A percentile compares a stretch with the other conserved stretches of the same genome.
These are phyloP conservation scores for Lamprologus sp. DNA, from an alignment of 2,113 vertebrate genomes.

Conservation along the genomic window DNA sequence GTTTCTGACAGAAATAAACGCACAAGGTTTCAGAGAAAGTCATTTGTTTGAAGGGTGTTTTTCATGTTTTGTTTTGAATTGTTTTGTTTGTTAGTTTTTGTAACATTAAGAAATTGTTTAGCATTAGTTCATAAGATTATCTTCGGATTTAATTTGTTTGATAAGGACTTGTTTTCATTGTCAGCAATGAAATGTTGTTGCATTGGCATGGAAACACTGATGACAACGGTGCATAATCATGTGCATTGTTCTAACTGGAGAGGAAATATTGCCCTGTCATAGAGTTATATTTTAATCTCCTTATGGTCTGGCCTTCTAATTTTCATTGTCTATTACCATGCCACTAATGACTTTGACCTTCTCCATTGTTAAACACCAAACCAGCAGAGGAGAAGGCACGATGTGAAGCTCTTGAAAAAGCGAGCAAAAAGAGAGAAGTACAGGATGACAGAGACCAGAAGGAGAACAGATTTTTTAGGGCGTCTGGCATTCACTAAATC, in stretches of 20 bases:
- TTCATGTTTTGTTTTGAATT: not conserved
- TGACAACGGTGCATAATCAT: not conserved
- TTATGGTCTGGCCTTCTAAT: slow-evolving; percentile 44
- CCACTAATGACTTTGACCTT: slow-evolving; percentile 64
- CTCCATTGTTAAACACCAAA: slow-evolving; percentile 44
- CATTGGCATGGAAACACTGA: not conserved
- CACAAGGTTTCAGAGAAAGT: not conserved
- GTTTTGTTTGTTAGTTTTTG: not conserved
- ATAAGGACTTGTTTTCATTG: not conserved
- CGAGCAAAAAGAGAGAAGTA: slow-evolving; percentile 9
- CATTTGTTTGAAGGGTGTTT: not conserved
- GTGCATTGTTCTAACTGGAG: not conserved
- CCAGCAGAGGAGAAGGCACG: not conserved
- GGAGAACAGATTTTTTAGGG: slow-evolving; percentile 55
- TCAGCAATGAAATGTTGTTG: not conserved
- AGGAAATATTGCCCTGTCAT: slow-evolving; percentile 3
- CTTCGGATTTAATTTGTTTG: not conserved
- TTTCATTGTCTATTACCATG: slow-evolving; percentile 48
- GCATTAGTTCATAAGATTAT: not conserved
- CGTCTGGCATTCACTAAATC: slow-evolving; percentile 57
- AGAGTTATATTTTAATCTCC: slow-evolving; percentile 30
- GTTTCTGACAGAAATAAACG: not conserved
- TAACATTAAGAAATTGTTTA: not conserved
- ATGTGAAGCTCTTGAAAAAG: not conserved
- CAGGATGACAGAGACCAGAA: slow-evolving; percentile 27